Evolutionary conservation across 2,888 invertebrate species (phyloP).

Genomic region (Trypoxylon attenuatum): DNA sequence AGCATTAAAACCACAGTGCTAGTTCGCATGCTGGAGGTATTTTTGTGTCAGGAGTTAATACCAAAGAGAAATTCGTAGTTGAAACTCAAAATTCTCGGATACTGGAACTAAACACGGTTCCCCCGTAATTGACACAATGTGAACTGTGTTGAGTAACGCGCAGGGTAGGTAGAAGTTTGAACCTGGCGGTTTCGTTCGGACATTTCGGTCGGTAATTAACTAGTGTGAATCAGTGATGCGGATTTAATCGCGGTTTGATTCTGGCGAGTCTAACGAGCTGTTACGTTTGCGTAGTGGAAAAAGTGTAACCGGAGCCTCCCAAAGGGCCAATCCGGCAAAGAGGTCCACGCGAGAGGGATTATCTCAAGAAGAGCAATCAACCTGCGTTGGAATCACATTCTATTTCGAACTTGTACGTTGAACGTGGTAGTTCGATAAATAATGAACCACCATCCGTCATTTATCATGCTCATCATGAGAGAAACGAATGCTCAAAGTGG

Average conservation of each 20-base stretch:
- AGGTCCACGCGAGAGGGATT: slow-evolving; percentile 44
- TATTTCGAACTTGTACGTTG: slow-evolving; percentile 39
- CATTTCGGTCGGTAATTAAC: slow-evolving; percentile 8
- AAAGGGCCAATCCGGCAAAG: slow-evolving; percentile 33
- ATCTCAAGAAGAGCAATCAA: slow-evolving; percentile 39
- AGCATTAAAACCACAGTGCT: too few relatives aligned
- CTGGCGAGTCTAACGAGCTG: slow-evolving; percentile 38
- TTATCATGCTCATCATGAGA: slow-evolving; percentile 45
- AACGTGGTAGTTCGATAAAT: slow-evolving; percentile 41
- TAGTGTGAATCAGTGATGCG: slow-evolving; percentile 21
- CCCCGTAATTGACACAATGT: too few relatives aligned
- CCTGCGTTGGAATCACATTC: slow-evolving; percentile 35
- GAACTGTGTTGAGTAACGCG: neutral
- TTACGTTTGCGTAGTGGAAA: slow-evolving; percentile 5
- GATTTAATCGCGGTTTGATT: slow-evolving; percentile 4
- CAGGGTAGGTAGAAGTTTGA: neutral
- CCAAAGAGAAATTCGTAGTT: too few relatives aligned
- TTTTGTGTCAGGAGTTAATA: too few relatives aligned
- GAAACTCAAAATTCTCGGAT: too few relatives aligned
- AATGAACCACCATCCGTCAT: slow-evolving; percentile 49
- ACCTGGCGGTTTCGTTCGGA: slow-evolving; percentile 1
- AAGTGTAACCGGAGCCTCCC: slow-evolving; percentile 14
- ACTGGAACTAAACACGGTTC: too few relatives aligned
- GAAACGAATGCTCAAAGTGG: slow-evolving; percentile 42
- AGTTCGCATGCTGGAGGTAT: too few relatives aligned